Evolutionary conservation across 2,888 invertebrate species (phyloP), one percentile per base, ranked within the genome.

Genomic region (Drosophila robusta): DNA sequence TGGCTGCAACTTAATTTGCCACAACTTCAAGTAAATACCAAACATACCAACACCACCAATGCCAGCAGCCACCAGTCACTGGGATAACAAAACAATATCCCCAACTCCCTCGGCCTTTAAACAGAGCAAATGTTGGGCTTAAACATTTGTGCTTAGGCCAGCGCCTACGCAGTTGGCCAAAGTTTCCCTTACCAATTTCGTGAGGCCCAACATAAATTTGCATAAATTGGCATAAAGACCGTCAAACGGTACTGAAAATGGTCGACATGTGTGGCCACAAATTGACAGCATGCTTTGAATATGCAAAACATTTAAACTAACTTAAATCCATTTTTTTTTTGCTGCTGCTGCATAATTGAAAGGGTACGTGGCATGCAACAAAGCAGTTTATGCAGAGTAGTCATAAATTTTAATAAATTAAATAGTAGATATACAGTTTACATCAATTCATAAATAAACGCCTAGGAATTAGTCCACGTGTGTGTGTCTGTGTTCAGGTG

Each of bases 141-240:
- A 50, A 55, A 70, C 54, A 70, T 58, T 60, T 58, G 14, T 49
- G n/a, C 29, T 38, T 34, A 9, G 32, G 22, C n/a, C 14, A 32
- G 9, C 6, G 16, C 24, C 7, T 8, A 1, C 26, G 8, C 26
- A 8, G 26, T 29, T 29, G 26, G 26, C 29, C 29, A n/a, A 14
- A 34, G 11, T 9, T 24, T 16, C 38, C 56, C 54, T 54, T 52
- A 76, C 65, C 56, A 75, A 72, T 66, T 72, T 47, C n/a, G 9
- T 22, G 38, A 38, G 38, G 44, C 7, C n/a, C 24, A 49, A 46
- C 41, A 39, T 45, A 61, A 61, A 70, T 75, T 69, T 75, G 65
- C 81, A 84, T 80, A 80, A 76, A 66, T 69, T 80, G 78, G 67
- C 69, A 64, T 32, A 63, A 46, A 44, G 45, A 55, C 62, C 54